Evolutionary conservation across 2,113 vertebrate genomes (phyloP), one percentile per base, ranked within the genome.

Genomic region (Trichechus manatus): DNA sequence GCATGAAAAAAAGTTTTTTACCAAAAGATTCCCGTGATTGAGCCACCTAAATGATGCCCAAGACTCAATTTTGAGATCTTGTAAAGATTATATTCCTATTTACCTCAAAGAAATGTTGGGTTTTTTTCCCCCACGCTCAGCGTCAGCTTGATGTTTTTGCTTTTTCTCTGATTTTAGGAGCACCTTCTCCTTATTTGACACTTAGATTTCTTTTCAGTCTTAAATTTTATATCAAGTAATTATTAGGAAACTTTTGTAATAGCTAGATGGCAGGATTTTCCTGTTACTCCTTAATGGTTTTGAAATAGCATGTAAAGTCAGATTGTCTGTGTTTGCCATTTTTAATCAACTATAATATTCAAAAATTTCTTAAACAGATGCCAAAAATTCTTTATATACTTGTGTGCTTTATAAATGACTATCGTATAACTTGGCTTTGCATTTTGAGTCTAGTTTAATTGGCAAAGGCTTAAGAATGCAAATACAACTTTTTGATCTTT

Each of bases 391-490:
- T 89, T 94, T 89, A 11, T 94, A 2, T 91, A 56, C 33, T 89
- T 95, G 39, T 70, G 31, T 95, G 42, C 56, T 91, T 93, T 96
- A 75, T 94, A 82, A 88, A 84, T 95, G 72, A 88, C 70, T 77
- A 47, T 39, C 50, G 27, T 85, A 29, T 93, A 92, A 93, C 25
- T 91, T 88, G 68, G 29, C n/a, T 94, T 95, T 89, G 8, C 36
- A 75, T 91, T 93, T 89, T 96, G 4, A 89, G 72, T 87, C 29
- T 79, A 20, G 13, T 83, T 94, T 93, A 91, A 77, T 42, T 93
- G 31, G 10, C 31, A 63, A 68, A 83, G 63, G 10, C 36, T 79
- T 89, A 92, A 96, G 33, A 87, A 83, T 92, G 6, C 50, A 94
- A 81, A 86, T 77, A 59, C 6, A 84, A 89, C 20, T 84, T 87